Evolutionary conservation across 2,797 vertebrate genomes (phyloP), one percentile per base, ranked within the genome.

Genomic region (Aratinga solstitialis): DNA sequence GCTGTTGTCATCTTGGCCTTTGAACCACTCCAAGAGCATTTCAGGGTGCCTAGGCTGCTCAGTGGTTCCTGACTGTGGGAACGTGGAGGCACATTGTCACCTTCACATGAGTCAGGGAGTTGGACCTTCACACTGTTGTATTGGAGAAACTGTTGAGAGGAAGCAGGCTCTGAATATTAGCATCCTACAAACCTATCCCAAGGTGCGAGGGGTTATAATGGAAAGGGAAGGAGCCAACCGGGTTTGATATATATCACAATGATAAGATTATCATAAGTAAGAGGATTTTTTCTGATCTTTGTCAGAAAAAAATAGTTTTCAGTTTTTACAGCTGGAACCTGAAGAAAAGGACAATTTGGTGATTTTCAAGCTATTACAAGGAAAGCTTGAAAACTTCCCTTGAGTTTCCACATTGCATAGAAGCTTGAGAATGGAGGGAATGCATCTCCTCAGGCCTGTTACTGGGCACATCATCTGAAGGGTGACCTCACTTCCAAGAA

Each of bases 231-330:
- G 23, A 89, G n/a, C 48, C 65, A 3, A 22, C 18, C 45, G 30
- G 11, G 32, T 90, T 91, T 78, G 58, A 75, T 80, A 42, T 4
- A 6, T 38, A 65, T 56, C 82, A 68, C 29, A 58, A 27, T 80
- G 36, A 21, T 50, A 77, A 89, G 30, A 34, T 61, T 65, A 50
- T 71, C 3, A 1, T 47, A 48, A 72, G 29, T 16, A 51, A 78
- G 61, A 79, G 26, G 32, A 50, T 29, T 84, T 92, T 73, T 69
- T 47, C 40, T 40, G 45, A 26, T 75, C 72, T 94, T 82, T 68
- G 32, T 32, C 26, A 59, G 50, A 29, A 71, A 92, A 59, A 84
- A 58, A 12, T 0, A 40, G 6, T 36, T 66, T 81, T 38, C 19
- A 20, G 8, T 18, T 85, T 84, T 85, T 50, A 27, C 32, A 63